These are phyloP conservation scores for Turritopsis dohrnii DNA, from an alignment of 30 jellyfish, hydroid and myxozoan genomes.

Conservation along the genomic window DNA sequence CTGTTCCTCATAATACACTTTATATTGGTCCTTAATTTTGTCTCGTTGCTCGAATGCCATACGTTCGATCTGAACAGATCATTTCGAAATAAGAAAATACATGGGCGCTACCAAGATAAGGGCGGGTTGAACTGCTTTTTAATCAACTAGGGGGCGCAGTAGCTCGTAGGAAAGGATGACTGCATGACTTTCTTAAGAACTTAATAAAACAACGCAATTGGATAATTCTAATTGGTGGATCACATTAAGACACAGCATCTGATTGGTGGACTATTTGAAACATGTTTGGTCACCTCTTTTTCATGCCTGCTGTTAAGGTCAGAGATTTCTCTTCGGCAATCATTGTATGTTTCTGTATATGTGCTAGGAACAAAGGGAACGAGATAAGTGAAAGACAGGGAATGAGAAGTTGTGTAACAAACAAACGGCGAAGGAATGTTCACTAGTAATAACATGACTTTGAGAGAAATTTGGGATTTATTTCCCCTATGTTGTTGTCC, in stretches of 20 bases:
- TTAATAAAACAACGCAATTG: background rate
- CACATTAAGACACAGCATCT: background rate
- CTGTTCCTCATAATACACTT: slow-evolving; percentile 65
- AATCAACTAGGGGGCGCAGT: too few relatives aligned
- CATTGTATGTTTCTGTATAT: slow-evolving; percentile 60
- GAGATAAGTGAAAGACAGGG: background rate
- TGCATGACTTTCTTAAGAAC: too few relatives aligned
- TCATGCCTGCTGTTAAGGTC: slow-evolving; percentile 60
- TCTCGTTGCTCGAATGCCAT: slow-evolving; percentile 49
- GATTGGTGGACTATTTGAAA: background rate
- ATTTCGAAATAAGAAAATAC: background rate
- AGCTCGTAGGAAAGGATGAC: too few relatives aligned
- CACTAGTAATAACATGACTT: background rate
- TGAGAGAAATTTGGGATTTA: too few relatives aligned
- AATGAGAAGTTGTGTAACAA: background rate
- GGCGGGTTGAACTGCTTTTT: background rate
- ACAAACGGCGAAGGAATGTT: background rate
- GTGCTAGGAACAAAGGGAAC: slow-evolving; percentile 30
- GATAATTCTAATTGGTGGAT: too few relatives aligned
- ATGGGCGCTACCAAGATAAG: background rate
- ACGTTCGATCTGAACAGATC: slow-evolving; percentile 40
- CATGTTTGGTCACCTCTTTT: slow-evolving; percentile 45
- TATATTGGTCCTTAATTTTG: slow-evolving; percentile 34
- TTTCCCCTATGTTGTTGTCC: too few relatives aligned
- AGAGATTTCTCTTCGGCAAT: slow-evolving; percentile 52